A percentile compares a stretch with the other conserved stretches of the same genome.
Conservation (phyloP, 2,113 vertebrate genomes). For the Etheostoma cragini region DNA sequence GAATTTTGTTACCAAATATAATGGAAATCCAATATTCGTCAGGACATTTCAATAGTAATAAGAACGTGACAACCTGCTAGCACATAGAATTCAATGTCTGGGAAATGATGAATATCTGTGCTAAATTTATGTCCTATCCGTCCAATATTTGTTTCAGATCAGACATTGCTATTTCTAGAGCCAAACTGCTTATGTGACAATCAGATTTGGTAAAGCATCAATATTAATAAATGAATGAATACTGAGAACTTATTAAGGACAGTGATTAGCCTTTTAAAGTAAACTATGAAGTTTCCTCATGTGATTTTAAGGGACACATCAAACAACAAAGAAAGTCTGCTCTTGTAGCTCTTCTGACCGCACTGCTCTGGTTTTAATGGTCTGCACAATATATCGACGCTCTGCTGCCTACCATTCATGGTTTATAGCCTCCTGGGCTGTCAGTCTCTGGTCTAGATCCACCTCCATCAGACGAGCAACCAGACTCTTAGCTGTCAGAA, state of each 20-base stretch:
- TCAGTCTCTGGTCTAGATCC: conserved; percentile 96
- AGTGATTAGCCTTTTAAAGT: not conserved
- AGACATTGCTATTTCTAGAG: not conserved
- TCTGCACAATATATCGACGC: conserved; percentile 13
- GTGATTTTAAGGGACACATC: not conserved
- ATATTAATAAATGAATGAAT: not conserved
- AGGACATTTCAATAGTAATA: not conserved
- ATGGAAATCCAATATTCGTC: not conserved
- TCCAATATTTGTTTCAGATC: not conserved
- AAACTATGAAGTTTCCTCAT: not conserved
- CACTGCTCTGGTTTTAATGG: not conserved
- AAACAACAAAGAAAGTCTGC: not conserved
- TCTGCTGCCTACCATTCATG: conserved; percentile 89
- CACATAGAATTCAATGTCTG: not conserved
- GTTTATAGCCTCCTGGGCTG: conserved; percentile 95
- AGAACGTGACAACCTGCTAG: not conserved
- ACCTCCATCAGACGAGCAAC: conserved; percentile 97
- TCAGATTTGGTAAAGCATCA: not conserved
- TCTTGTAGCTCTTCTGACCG: not conserved
- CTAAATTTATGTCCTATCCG: not conserved
- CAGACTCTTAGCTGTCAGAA: conserved; percentile 90
- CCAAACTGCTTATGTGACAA: not conserved
- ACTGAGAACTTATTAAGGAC: not conserved
- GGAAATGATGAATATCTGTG: not conserved
- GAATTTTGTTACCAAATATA: not conserved